phyloP scores from a whole-genome alignment of 2,888 invertebrate species.

The Mesorhabditis spiculigera region DNA sequence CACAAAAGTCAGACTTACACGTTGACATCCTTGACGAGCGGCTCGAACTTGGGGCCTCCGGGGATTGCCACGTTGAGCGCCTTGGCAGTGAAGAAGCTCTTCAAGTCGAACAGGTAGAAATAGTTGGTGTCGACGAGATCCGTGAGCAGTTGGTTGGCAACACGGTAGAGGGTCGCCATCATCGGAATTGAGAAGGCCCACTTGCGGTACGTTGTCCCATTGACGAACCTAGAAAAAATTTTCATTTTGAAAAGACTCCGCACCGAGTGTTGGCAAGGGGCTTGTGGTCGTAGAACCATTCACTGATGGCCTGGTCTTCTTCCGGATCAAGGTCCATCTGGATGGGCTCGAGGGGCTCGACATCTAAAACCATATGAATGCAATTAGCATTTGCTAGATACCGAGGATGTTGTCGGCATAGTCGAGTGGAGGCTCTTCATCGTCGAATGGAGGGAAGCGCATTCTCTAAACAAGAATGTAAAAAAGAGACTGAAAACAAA shows the following conservation, averaged over 20 bases:
- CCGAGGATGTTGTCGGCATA: constrained; percentile 93
- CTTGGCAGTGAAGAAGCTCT: constrained; percentile 99
- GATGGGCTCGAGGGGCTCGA: constrained; percentile 96
- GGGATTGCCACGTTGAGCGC: constrained; percentile 99
- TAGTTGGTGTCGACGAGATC: constrained; percentile 92
- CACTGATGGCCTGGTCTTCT: constrained; percentile 73
- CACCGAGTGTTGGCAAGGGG: constrained; percentile 85
- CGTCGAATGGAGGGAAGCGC: constrained; percentile 99
- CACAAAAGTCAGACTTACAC: constrained; percentile 72
- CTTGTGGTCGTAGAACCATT: constrained; percentile 98
- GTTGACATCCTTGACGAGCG: constrained; percentile 93
- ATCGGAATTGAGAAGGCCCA: constrained; percentile 93
- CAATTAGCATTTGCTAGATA: background rate
- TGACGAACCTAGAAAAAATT: constrained; percentile 70
- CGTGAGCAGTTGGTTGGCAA: constrained; percentile 94
- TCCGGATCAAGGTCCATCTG: constrained; percentile 88
- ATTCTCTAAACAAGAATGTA: constrained; percentile 68
- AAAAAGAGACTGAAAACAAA: background rate
- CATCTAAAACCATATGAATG: constrained; percentile 70
- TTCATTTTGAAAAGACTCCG: constrained; percentile 21
- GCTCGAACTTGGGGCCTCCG: constrained; percentile 99
- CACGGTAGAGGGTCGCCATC: constrained; percentile 92
- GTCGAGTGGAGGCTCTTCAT: constrained; percentile 97
- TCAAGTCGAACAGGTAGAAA: constrained; percentile 96
- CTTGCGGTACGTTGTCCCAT: constrained; percentile 91